These are phyloP conservation scores for Equus quagga DNA, from an alignment of 2,113 vertebrate species.

Conservation along the genomic window DNA sequence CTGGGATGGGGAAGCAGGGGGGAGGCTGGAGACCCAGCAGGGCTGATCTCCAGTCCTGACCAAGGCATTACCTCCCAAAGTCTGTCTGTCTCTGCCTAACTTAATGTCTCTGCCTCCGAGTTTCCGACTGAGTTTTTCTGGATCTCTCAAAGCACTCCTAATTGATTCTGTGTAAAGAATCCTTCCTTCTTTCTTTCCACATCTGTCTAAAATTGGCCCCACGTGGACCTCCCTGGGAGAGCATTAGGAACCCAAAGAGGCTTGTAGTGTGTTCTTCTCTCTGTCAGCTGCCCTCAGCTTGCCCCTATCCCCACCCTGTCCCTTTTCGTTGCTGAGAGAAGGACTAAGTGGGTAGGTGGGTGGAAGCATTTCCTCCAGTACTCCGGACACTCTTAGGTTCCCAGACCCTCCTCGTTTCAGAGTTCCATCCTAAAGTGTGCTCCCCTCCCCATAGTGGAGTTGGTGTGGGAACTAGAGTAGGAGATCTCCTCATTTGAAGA, in stretches of 20 bases:
- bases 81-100: conserved; percentile 16
- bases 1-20: conserved; percentile 34
- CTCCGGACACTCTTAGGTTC: not conserved
- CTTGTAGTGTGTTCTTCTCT: not conserved
- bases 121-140: conserved; percentile 40
- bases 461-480: not conserved
- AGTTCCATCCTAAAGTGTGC: conserved; percentile 2
- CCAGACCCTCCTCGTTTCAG: not conserved
- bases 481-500: conserved; percentile 5
- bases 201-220: conserved; percentile 23
- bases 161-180: not conserved
- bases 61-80: not conserved
- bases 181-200: conserved; percentile 7
- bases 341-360: not conserved
- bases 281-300: not conserved
- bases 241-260: not conserved
- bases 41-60: not conserved
- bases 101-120: conserved; percentile 26
- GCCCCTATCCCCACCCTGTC: not conserved
- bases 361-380: not conserved
- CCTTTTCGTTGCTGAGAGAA: not conserved
- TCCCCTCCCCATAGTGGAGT: not conserved
- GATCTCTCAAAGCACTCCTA: conserved; percentile 29
- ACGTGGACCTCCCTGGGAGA: not conserved
- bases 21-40: not conserved